These are phyloP conservation scores for Vireo altiloquus DNA, from an alignment of 2,113 vertebrate species.

Conservation along the genomic window DNA sequence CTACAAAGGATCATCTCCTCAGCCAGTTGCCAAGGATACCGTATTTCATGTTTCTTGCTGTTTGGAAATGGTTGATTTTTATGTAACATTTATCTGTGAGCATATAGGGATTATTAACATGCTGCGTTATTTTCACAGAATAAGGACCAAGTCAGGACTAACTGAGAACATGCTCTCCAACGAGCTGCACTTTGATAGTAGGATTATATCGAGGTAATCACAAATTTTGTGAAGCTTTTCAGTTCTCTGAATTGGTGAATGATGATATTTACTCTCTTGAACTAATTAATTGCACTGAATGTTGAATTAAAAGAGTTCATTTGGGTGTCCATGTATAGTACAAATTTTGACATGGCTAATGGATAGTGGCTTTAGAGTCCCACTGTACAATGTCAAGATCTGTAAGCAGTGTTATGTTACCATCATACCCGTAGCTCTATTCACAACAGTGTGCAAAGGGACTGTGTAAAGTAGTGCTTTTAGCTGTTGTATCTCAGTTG, in stretches of 20 bases:
- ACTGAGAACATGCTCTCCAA: constrained; percentile 80
- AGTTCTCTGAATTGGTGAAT: background rate
- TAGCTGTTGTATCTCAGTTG: background rate
- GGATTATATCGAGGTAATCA: constrained; percentile 80
- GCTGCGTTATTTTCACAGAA: constrained; percentile 67
- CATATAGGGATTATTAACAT: background rate
- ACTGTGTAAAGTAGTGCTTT: background rate
- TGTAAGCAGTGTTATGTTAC: background rate
- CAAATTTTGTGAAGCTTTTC: background rate
- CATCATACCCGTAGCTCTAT: background rate
- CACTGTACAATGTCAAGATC: background rate
- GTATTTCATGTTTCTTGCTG: background rate
- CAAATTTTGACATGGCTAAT: background rate
- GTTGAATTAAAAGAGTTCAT: background rate
- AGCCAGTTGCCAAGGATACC: constrained; percentile 46
- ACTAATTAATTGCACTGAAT: background rate
- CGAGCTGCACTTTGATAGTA: constrained; percentile 79
- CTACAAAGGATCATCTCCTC: background rate
- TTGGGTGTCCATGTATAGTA: background rate
- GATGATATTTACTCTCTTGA: background rate
- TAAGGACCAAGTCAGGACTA: constrained; percentile 79
- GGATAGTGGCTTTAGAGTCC: background rate
- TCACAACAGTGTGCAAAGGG: background rate
- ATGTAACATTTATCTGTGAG: background rate
- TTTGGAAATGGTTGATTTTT: constrained; percentile 24